Conservation (phyloP, 1,140 invertebrate species). For the Glomeris maerens region DNA sequence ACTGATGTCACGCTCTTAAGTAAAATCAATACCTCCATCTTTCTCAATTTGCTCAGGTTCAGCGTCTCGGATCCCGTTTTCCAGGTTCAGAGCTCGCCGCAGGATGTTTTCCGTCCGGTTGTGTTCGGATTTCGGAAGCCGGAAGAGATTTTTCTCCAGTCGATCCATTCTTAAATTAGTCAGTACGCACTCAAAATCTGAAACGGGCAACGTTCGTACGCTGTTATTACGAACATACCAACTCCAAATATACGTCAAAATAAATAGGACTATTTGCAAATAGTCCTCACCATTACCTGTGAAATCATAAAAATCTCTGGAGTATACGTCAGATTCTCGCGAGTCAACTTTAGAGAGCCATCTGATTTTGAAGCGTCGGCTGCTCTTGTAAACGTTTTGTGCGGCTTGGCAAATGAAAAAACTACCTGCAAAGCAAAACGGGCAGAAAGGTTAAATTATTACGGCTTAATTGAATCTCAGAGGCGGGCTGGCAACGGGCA, state of each 20-base stretch:
- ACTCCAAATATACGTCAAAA: not conserved
- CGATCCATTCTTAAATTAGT: slow-evolving; percentile 65
- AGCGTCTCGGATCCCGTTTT: slow-evolving; percentile 43
- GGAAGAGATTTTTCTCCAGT: slow-evolving; percentile 52
- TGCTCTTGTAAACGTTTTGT: slow-evolving; percentile 76
- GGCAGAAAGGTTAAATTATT: not conserved
- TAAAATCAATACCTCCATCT: slow-evolving; percentile 56
- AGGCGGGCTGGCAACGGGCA: too few species aligned
- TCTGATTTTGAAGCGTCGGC: slow-evolving; percentile 66
- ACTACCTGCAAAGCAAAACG: slow-evolving; percentile 43
- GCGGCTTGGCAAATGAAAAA: slow-evolving; percentile 82
- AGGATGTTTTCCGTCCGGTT: slow-evolving; percentile 67
- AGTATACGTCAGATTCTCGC: slow-evolving; percentile 53
- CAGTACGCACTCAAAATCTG: slow-evolving; percentile 76
- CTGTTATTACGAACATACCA: too few species aligned
- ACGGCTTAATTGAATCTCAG: not conserved
- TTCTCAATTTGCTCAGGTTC: slow-evolving; percentile 57
- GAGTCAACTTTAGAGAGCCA: slow-evolving; percentile 56
- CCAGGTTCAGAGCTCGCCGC: slow-evolving; percentile 64
- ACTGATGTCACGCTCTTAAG: too few species aligned
- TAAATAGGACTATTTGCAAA: not conserved
- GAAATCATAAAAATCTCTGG: slow-evolving; percentile 73
- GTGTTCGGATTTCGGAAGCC: slow-evolving; percentile 53
- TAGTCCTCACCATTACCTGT: slow-evolving; percentile 58
- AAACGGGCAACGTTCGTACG: slow-evolving; percentile 29